phyloP scores from a whole-genome alignment of 2,797 vertebrate genomes.

The Lagodon rhomboides region DNA sequence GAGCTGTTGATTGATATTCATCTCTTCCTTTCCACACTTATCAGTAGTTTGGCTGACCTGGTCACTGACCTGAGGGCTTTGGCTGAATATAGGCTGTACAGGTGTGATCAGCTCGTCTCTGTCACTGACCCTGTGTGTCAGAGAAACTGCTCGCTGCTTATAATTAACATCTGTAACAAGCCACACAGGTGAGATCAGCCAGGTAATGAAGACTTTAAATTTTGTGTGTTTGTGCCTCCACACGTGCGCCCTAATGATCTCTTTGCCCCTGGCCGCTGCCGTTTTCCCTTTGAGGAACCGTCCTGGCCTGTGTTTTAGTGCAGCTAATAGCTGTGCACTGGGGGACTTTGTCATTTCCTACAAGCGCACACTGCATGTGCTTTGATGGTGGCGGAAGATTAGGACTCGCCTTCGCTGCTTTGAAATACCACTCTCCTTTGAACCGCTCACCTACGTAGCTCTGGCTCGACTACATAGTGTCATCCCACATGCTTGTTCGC shows the following conservation, averaged over 20 bases:
- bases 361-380: conserved; percentile 56
- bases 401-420: conserved; percentile 72
- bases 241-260: conserved; percentile 73
- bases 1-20: neutral
- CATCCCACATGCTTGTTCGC: conserved; percentile 23
- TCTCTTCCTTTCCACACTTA: conserved; percentile 6
- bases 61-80: conserved; percentile 44
- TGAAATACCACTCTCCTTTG: conserved; percentile 77
- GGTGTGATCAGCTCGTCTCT: conserved; percentile 60
- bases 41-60: conserved; percentile 30
- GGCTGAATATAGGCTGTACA: conserved; percentile 28
- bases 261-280: conserved; percentile 61
- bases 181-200: conserved; percentile 64
- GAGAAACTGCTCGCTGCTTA: conserved; percentile 49
- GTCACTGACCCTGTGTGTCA: conserved; percentile 53
- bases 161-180: conserved; percentile 62
- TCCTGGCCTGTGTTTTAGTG: conserved; percentile 79
- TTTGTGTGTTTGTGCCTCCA: conserved; percentile 41
- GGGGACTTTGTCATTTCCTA: conserved; percentile 82
- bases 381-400: conserved; percentile 79
- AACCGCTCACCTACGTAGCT: conserved; percentile 58
- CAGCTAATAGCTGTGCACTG: conserved; percentile 73
- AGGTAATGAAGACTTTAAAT: conserved; percentile 75
- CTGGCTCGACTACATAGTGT: conserved; percentile 41
- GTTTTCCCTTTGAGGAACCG: conserved; percentile 77